Evolutionary conservation across 2,113 vertebrate genomes (phyloP).

Genomic region (Arenaria interpres): DNA sequence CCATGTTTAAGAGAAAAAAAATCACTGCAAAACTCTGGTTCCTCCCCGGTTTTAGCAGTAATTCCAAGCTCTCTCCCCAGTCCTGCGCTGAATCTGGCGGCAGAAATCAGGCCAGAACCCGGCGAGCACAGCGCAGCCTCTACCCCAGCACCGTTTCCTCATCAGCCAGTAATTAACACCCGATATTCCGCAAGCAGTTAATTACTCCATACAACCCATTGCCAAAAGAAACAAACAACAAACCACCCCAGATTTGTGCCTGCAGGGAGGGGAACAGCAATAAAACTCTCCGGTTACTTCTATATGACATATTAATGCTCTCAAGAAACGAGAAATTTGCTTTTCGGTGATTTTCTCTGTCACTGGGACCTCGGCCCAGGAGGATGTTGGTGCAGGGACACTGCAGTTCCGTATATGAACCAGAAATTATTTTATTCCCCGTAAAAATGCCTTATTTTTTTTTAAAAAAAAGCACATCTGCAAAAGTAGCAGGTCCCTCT

Average conservation of each 20-base stretch:
- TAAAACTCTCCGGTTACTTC: background rate
- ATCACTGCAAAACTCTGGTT: rapidly evolving
- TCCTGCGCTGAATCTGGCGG: background rate
- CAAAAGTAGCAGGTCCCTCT: background rate
- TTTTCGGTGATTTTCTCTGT: rapidly evolving
- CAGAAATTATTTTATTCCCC: background rate
- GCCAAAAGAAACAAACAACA: background rate
- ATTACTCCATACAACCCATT: background rate
- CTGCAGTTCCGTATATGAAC: rapidly evolving
- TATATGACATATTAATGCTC: rapidly evolving
- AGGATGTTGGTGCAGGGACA: background rate
- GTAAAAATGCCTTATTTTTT: background rate
- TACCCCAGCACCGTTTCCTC: background rate
- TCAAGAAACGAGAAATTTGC: background rate
- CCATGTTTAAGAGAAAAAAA: background rate
- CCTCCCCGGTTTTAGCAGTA: background rate
- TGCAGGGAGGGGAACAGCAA: background rate
- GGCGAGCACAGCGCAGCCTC: rapidly evolving
- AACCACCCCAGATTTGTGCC: background rate
- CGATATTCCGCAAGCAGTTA: rapidly evolving
- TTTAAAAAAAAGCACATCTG: background rate
- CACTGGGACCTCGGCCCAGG: rapidly evolving
- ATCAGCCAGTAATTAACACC: background rate
- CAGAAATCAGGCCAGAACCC: background rate
- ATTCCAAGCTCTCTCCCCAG: background rate